Percentiles rank a stretch among this genome's conserved stretches.
phyloP scores from a whole-genome alignment of 2,113 vertebrate genomes.

The Sporophila hypoxantha region DNA sequence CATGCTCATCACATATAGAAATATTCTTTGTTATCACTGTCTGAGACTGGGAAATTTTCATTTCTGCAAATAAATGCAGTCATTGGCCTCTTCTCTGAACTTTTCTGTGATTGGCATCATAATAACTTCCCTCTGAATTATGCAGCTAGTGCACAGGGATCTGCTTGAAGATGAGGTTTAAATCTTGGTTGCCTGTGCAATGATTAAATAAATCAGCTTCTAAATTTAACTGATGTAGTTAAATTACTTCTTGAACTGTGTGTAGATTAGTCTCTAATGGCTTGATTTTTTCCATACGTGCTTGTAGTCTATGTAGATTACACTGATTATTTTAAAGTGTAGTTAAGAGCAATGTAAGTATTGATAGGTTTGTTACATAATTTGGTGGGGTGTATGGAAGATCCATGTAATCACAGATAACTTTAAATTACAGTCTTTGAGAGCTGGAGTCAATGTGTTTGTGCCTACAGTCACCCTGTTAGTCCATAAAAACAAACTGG shows the following conservation, averaged over 20 bases:
- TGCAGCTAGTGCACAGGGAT: not conserved
- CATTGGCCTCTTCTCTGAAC: not conserved
- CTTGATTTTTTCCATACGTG: not conserved
- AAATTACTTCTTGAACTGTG: conserved; percentile 23
- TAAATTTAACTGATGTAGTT: conserved; percentile 37
- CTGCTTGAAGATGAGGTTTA: conserved; percentile 7
- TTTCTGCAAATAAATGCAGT: not conserved
- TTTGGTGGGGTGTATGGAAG: not conserved
- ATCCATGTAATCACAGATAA: not conserved
- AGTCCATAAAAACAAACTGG: not conserved
- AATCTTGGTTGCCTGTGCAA: not conserved
- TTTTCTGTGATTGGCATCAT: not conserved
- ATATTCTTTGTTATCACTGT: not conserved
- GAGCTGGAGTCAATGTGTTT: not conserved
- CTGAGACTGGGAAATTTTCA: not conserved
- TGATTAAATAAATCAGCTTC: conserved; percentile 35
- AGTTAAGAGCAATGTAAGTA: not conserved
- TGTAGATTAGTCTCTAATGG: not conserved
- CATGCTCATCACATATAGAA: not conserved
- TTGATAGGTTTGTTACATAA: not conserved
- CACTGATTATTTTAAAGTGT: not conserved
- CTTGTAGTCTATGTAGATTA: not conserved
- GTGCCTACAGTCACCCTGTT: not conserved
- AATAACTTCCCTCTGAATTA: not conserved
- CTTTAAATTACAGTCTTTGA: not conserved